Conservation (phyloP, 2,888 invertebrate species). For the Yponomeuta sedellus region DNA sequence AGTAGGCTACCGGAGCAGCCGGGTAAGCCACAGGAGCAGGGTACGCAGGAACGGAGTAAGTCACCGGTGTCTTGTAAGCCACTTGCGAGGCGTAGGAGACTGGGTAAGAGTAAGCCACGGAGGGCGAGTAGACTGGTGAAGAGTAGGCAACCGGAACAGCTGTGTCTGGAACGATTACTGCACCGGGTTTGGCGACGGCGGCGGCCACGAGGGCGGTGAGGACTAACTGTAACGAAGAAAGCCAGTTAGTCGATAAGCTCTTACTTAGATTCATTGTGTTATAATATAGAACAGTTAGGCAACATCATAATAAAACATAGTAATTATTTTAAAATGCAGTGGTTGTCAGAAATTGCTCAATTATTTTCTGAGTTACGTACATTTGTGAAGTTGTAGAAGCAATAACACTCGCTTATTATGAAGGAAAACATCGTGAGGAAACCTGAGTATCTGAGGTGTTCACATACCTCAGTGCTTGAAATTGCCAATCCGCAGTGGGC, state of each 20-base stretch:
- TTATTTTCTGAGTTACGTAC: too few species aligned
- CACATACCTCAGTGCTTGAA: too few species aligned
- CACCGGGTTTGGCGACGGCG: constrained; percentile 42
- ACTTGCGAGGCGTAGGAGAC: constrained; percentile 1
- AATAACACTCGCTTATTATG: too few species aligned
- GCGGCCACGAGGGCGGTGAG: constrained; percentile 37
- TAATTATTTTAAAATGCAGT: too few species aligned
- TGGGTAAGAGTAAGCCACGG: constrained; percentile 32
- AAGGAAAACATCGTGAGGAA: too few species aligned
- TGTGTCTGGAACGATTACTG: constrained; percentile 3
- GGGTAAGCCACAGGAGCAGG: constrained; percentile 22
- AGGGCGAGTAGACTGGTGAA: constrained; percentile 3
- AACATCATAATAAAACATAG: too few species aligned
- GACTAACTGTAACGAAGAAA: constrained; percentile 14
- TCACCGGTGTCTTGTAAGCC: neutral
- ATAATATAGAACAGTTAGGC: too few species aligned
- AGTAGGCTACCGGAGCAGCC: constrained; percentile 22
- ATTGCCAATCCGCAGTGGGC: too few species aligned
- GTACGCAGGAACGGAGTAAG: constrained; percentile 1
- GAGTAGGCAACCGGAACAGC: neutral
- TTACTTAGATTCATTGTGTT: neutral
- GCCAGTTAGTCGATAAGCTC: neutral
- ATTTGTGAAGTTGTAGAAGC: too few species aligned
- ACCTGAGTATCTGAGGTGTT: too few species aligned
- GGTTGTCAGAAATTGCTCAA: too few species aligned